Evolutionary conservation across 1,140 invertebrate genomes (phyloP), one percentile per base, ranked within the genome.

Genomic region (Scaptomyza pallida): DNA sequence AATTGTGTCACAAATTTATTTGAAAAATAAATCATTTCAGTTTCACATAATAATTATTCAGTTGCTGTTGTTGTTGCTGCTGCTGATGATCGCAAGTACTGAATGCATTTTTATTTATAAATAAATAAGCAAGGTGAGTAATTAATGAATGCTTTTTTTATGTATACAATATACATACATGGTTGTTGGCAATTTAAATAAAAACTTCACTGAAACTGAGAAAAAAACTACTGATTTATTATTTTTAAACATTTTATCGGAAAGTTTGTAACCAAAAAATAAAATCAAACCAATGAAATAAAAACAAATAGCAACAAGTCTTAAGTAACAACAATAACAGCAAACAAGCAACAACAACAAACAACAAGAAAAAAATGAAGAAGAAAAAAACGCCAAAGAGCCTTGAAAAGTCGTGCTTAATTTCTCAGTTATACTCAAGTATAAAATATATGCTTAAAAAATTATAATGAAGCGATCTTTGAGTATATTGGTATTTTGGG

Each of bases 401-500:
- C 81, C 82, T 86, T 82, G 82, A 82, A 82, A 82, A 88, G 74
- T 86, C 82, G 82, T 82, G 82, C 82, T 88, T 86, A 86, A 86
- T 86, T 86, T 82, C 82, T 86, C 75, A 86, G 78, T 67, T 78
- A 72, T 71, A 80, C 73, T 76, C 82, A 86, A 85, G 74, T 76
- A 86, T 75, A 65, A 88, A 81, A 88, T 81, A 81, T 88, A 86
- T 86, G 73, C 69, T 81, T 77, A 56, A 74, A 72, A 81, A 77
- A 88, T 86, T 86, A 80, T 86, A 85, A 85, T 85, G 57, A 85
- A 77, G 77, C 63, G 51, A 64, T 63, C 62, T 64, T 44, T 37
- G 60, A 57, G 56, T 35, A 70, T 70, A 48, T 30, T 61, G 55
- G 12, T 47, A 37, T 55, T n/a, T 44, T 23, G 21, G 41, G 23